Evolutionary conservation across 1,140 invertebrate species (phyloP).

Genomic region (Drosophila guanche): DNA sequence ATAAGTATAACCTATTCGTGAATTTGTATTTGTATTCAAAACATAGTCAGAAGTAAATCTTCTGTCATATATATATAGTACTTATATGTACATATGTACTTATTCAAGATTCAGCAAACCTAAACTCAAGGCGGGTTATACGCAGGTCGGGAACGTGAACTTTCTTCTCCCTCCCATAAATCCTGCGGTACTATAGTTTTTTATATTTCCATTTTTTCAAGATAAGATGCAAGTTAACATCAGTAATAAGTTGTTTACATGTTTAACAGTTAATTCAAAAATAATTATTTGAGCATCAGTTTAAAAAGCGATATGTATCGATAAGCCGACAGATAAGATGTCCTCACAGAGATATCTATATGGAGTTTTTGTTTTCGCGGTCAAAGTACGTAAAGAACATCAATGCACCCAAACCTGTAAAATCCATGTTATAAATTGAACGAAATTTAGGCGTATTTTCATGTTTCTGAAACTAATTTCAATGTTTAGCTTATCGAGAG

Average conservation of each 20-base stretch:
- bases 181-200: slow-evolving; percentile 18
- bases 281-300: slow-evolving; percentile 9
- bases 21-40: too few species aligned
- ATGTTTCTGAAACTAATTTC: too few species aligned
- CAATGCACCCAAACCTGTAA: too few species aligned
- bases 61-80: too few species aligned
- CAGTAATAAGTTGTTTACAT: background rate
- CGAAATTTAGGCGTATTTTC: too few species aligned
- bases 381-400: slow-evolving; percentile 4
- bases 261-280: background rate
- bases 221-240: background rate
- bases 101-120: background rate
- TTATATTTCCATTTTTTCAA: too few species aligned
- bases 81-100: too few species aligned
- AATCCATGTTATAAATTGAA: too few species aligned
- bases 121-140: background rate
- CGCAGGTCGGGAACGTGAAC: slow-evolving; percentile 21
- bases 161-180: slow-evolving; percentile 42
- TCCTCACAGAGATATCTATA: background rate
- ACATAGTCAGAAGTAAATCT: too few species aligned
- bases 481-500: slow-evolving; percentile 10
- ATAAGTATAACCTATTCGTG: too few species aligned
- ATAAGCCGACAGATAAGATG: background rate
- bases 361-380: background rate
- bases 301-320: slow-evolving; percentile 12